Evolutionary conservation across 1,140 invertebrate species (phyloP).

Genomic region (Pararge aegeria): DNA sequence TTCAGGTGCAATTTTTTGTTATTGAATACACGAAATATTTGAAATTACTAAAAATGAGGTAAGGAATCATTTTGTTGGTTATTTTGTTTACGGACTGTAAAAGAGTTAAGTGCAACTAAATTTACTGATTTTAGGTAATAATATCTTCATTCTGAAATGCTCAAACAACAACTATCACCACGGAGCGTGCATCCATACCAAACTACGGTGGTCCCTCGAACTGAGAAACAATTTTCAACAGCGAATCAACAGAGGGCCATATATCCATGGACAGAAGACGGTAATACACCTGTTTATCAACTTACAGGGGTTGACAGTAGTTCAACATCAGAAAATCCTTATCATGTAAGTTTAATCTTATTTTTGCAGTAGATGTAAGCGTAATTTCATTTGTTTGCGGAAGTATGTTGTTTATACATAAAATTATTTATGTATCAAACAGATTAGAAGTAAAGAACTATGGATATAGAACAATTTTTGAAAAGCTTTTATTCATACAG

Average conservation of each 20-base stretch:
- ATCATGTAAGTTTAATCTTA: conserved; percentile 50
- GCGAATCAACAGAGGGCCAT: conserved; percentile 71
- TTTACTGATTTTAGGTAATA: conserved; percentile 10
- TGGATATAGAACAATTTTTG: too few species aligned
- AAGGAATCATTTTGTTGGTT: conserved; percentile 1
- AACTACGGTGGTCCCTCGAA: conserved; percentile 71
- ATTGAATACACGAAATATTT: too few species aligned
- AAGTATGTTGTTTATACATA: too few species aligned
- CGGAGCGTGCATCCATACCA: conserved; percentile 75
- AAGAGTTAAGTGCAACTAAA: background rate
- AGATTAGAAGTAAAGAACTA: too few species aligned
- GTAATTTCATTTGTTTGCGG: too few species aligned
- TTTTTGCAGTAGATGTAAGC: background rate
- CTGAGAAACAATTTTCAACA: conserved; percentile 66
- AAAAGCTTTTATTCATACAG: too few species aligned
- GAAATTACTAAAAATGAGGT: conserved; percentile 23
- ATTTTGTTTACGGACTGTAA: background rate
- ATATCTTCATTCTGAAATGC: conserved; percentile 48
- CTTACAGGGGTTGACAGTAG: conserved; percentile 71
- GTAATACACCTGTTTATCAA: conserved; percentile 61
- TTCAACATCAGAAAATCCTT: conserved; percentile 71
- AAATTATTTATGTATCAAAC: too few species aligned
- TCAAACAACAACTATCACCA: conserved; percentile 73
- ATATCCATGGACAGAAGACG: conserved; percentile 73
- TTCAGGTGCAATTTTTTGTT: too few species aligned